phyloP scores from a whole-genome alignment of 2,113 vertebrate species.

The Atlantisia rogersi region DNA sequence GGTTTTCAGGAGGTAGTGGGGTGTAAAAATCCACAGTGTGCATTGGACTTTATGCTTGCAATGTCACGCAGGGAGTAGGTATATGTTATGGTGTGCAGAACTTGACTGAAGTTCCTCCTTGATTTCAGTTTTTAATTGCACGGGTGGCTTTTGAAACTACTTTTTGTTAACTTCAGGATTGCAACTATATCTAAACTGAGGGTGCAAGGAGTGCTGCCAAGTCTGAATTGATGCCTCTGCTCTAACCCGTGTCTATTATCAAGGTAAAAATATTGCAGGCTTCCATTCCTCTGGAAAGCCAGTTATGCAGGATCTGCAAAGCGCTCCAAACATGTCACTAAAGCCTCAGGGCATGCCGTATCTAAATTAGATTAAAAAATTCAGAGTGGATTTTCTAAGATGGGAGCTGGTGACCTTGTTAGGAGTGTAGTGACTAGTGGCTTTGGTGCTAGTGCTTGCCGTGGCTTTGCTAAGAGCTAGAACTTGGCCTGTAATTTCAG shows the following conservation, averaged over 20 bases:
- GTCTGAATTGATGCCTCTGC: neutral
- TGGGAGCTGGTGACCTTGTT: neutral
- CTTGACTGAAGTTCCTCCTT: neutral
- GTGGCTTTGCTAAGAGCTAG: neutral
- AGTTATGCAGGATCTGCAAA: neutral
- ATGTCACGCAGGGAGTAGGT: neutral
- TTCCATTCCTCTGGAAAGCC: neutral
- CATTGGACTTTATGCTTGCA: neutral
- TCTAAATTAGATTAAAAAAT: neutral
- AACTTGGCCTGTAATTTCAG: neutral
- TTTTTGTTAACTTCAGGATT: neutral
- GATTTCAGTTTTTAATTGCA: neutral
- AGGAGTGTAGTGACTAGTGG: neutral
- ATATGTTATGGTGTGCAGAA: neutral
- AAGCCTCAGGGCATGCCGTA: neutral
- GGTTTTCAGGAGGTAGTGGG: neutral
- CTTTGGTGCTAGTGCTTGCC: neutral
- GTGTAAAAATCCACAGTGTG: neutral
- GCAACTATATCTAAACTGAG: neutral
- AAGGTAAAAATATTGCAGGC: neutral
- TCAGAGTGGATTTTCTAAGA: neutral
- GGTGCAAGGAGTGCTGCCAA: neutral
- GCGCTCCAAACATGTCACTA: neutral
- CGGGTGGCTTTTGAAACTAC: neutral
- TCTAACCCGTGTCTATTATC: neutral